Conservation (phyloP, 2,113 vertebrate species). For the Pardalotus punctatus region DNA sequence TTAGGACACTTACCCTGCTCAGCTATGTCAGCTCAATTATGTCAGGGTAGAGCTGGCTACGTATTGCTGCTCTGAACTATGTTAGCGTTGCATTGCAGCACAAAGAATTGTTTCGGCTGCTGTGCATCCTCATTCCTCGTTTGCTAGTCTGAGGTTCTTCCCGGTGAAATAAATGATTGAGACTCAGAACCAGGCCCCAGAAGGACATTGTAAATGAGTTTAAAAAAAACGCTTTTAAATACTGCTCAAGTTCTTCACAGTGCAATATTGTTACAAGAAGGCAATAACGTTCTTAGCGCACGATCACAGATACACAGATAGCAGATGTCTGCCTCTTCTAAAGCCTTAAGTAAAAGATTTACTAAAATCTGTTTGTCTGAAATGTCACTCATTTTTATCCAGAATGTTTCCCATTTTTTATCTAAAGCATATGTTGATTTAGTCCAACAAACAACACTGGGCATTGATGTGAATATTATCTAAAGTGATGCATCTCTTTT, state of each 20-base stretch:
- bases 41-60: constrained; percentile 3
- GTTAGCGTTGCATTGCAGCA: neutral
- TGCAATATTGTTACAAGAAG: neutral
- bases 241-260: neutral
- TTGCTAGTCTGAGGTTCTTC: neutral
- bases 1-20: constrained; percentile 46
- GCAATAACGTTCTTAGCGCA: neutral
- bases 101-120: neutral
- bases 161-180: neutral
- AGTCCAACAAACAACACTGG: neutral
- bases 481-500: neutral
- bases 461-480: neutral
- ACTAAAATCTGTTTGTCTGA: neutral
- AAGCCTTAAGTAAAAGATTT: constrained; percentile 3
- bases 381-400: neutral
- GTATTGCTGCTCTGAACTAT: neutral
- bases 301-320: neutral
- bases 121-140: neutral
- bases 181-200: neutral
- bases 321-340: neutral
- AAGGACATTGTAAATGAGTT: neutral
- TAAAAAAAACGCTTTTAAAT: neutral
- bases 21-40: constrained; percentile 59
- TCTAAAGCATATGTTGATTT: neutral
- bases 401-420: neutral